Evolutionary conservation across 2,797 vertebrate genomes (phyloP), one percentile per base, ranked within the genome.

Genomic region (Fistularia commersonii): DNA sequence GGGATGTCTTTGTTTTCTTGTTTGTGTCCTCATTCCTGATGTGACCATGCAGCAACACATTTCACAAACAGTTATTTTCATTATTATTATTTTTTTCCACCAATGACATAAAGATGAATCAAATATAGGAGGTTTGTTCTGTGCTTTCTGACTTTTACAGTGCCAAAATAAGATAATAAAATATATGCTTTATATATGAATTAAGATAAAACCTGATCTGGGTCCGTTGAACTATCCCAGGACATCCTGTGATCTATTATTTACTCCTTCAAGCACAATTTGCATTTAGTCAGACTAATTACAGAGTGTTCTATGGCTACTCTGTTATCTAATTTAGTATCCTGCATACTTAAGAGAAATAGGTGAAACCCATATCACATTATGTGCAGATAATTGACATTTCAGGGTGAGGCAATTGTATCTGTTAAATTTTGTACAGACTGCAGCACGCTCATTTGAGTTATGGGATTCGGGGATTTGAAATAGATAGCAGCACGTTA

Each of bases 201-300:
- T 54, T 3, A 39, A 46, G 31, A 57, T 5, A 46, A 61, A 45
- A 47, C 45, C n/a, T 38, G 14, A 76, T 65, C 41, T 66, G 52
- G 67, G 64, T 60, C 45, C 72, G 47, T 9, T 45, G 48, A 42
- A 58, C 48, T 37, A 33, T 61, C 15, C 42, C 13, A 36, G 53
- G 54, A 49, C 55, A 45, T 10, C 13, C 32, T 61, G 48, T 42
- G 6, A 83, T 83, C 35, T 51, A 80, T 86, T 77, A 84, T 81
- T 82, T 55, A 77, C 43, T 54, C 23, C 53, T 49, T 61, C 57
- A 48, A 40, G 40, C 46, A 59, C 50, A 59, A 47, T 57, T 55
- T 57, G 40, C 64, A 62, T 57, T 35, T 37, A 64, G 69, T 79
- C 54, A 47, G 47, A 42, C 51, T 74, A 64, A 39, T 79, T 73